Conservation (phyloP, 2,113 vertebrate species). For the Oncorhynchus kisutch region DNA sequence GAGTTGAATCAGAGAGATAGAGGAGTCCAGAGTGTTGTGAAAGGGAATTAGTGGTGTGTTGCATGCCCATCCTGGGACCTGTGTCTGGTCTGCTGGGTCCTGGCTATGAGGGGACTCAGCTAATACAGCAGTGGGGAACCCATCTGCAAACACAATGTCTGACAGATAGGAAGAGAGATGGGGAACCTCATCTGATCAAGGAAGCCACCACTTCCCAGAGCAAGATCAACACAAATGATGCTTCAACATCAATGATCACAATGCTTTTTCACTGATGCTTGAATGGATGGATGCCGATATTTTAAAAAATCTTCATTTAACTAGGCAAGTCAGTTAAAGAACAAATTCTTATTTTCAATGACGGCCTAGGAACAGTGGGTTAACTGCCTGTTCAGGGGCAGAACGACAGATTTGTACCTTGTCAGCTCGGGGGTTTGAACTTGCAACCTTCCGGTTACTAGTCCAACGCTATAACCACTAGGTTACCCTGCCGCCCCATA, state of each 20-base stretch:
- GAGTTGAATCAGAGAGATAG: not conserved
- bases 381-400: too few relatives aligned
- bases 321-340: too few relatives aligned
- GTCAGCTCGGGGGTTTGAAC: too few relatives aligned
- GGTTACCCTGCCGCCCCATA: too few relatives aligned
- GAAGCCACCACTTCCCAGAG: not conserved
- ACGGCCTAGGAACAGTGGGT: too few relatives aligned
- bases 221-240: not conserved
- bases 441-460: too few relatives aligned
- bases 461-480: too few relatives aligned
- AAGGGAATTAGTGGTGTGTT: not conserved
- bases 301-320: too few relatives aligned
- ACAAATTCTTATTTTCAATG: too few relatives aligned
- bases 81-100: not conserved
- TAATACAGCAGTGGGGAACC: slow-evolving; percentile 21
- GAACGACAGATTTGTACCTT: too few relatives aligned
- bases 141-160: not conserved
- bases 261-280: not conserved
- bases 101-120: slow-evolving; percentile 26
- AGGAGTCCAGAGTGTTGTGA: not conserved
- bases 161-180: not conserved
- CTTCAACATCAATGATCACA: not conserved
- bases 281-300: not conserved
- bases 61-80: not conserved
- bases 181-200: not conserved